Base-by-base conservation (phyloP, 2,888 invertebrate genomes). In the Diplolepis rosae region DNA sequence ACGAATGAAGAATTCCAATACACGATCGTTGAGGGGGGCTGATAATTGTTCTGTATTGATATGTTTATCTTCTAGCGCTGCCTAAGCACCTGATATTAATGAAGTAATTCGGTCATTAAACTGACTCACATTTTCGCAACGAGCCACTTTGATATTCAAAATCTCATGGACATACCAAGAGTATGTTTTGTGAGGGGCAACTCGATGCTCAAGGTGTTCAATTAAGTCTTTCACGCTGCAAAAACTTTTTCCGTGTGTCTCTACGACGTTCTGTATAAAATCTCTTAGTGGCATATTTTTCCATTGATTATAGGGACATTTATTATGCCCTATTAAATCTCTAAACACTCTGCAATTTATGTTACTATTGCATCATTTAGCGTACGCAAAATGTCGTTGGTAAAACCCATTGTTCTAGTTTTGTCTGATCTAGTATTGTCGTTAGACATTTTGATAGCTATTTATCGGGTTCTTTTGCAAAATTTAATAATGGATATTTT, bases 341-440 rank as follows among this genome's bases (percentile, higher is more conserved):
- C 65, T 22, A 72, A 70, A 32, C 28, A 51, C 32, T 68, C 73
- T 1, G 65, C 65, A 67, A 73, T 73, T 6, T 15, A 67, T 1
- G 69, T 70, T 1, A 70, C 42, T 51, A 73, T 70, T 6, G 56
- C 28, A 39, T 72, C 72, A 7, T 28, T 69, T 3, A 72, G 68
- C 1, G 56, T 68, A 9, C 66, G 42, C 32, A 50, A 51, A 35
- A 27, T 9, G 27, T n/a, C n/a, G n/a, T n/a, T n/a, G n/a, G n/a
- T n/a, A n/a, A n/a, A n/a, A n/a, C n/a, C n/a, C n/a, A n/a, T n/a
- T n/a, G n/a, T n/a, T n/a, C n/a, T n/a, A n/a, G n/a, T n/a, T n/a
- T n/a, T n/a, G n/a, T n/a, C n/a, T n/a, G n/a, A n/a, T n/a, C n/a
- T n/a, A n/a, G n/a, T n/a, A n/a, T n/a, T n/a, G n/a, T n/a, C n/a